Evolutionary conservation across 2,888 invertebrate genomes (phyloP).

Genomic region (Campopleginae sp.): DNA sequence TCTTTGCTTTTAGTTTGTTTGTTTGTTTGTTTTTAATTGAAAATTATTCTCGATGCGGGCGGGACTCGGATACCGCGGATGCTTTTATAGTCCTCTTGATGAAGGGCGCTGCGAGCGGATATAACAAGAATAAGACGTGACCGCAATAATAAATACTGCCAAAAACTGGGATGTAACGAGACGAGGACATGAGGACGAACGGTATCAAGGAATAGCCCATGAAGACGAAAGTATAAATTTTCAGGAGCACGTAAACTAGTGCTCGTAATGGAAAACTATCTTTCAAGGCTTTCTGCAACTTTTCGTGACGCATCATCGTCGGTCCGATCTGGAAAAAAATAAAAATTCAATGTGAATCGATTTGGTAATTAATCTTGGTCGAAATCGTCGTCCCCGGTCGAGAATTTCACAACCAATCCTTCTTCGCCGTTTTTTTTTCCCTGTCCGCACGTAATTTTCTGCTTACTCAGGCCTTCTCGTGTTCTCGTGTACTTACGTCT

Average conservation of each 20-base stretch:
- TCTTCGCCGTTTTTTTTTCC: no score
- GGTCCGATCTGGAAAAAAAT: conserved; percentile 84
- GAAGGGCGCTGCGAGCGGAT: conserved; percentile 86
- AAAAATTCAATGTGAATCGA: conserved; percentile 35
- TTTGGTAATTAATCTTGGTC: not conserved
- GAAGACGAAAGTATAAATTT: conserved; percentile 91
- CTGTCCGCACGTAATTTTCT: not conserved
- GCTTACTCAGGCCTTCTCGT: not conserved
- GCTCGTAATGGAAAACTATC: conserved; percentile 81
- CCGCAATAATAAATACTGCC: conserved; percentile 89
- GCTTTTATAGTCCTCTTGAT: conserved; percentile 78
- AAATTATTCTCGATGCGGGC: conserved; percentile 70
- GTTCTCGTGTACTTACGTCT: conserved; percentile 87
- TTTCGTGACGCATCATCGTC: conserved; percentile 85
- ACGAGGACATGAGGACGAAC: conserved; percentile 89
- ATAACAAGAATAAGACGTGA: conserved; percentile 88
- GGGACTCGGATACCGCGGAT: conserved; percentile 55
- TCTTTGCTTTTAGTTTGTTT: not conserved
- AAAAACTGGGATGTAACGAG: conserved; percentile 89
- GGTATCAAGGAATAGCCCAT: conserved; percentile 94
- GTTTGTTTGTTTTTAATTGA: conserved; percentile 10
- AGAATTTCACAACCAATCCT: no score
- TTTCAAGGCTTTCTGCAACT: conserved; percentile 84
- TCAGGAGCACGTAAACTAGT: conserved; percentile 87
- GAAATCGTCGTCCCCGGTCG: not conserved